Conservation (phyloP, 2,113 vertebrate species). For the Lepisosteus oculatus region DNA sequence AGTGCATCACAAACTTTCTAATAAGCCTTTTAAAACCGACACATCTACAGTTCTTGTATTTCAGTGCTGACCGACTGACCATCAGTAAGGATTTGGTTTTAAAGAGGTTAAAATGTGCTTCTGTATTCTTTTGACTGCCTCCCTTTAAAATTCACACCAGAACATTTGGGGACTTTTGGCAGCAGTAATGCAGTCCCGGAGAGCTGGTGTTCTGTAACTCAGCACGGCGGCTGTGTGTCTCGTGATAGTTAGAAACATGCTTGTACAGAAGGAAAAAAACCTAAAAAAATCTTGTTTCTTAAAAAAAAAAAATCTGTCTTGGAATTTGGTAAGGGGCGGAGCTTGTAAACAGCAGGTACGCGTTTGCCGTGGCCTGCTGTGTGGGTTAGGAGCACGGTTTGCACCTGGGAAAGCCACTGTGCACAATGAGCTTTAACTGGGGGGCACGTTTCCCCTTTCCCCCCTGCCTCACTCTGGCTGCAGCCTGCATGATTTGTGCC, state of each 20-base stretch:
- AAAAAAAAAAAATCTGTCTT: not conserved
- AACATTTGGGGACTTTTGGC: not conserved
- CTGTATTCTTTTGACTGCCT: no score
- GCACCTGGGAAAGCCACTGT: not conserved
- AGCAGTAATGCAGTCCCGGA: not conserved
- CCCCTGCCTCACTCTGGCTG: not conserved
- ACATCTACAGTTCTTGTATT: no score
- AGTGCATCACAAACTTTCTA: no score
- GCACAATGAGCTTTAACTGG: no score
- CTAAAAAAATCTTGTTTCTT: not conserved
- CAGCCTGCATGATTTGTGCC: not conserved
- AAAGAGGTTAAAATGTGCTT: no score
- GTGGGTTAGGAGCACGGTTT: not conserved
- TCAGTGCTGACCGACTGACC: no score
- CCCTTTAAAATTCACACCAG: no score
- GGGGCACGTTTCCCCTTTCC: not conserved
- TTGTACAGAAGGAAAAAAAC: no score
- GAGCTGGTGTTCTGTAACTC: not conserved
- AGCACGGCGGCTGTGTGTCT: not conserved
- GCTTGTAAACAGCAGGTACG: not conserved
- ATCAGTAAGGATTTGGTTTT: no score
- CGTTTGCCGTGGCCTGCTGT: slow-evolving; percentile 1
- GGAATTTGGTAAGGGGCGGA: not conserved
- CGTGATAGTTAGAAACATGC: not conserved
- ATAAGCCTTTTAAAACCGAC: no score